A percentile compares a stretch with the other conserved stretches of the same genome.
Conservation (phyloP, 2,888 invertebrate genomes). For the Standfussiana lucernea region DNA sequence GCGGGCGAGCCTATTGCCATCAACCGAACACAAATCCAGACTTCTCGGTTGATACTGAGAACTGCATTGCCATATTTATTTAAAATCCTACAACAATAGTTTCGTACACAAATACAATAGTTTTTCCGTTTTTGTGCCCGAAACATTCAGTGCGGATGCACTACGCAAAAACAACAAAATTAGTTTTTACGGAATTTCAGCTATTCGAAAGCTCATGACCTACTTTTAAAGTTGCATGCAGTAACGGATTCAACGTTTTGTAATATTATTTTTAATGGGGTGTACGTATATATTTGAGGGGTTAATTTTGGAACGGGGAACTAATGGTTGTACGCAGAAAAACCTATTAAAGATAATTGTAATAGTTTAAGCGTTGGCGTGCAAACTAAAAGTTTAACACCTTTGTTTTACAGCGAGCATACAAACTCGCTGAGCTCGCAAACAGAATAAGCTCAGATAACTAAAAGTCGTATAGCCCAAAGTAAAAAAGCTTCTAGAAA, state of each 20-base stretch:
- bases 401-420: neutral
- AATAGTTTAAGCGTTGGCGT: neutral
- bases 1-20: neutral
- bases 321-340: neutral
- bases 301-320: neutral
- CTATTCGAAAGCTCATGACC: conserved; percentile 41
- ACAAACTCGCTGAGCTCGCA: no score
- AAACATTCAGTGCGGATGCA: conserved; percentile 21
- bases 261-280: conserved; percentile 3
- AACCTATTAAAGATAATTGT: neutral
- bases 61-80: neutral
- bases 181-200: conserved; percentile 56
- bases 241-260: conserved; percentile 24
- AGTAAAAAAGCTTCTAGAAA: neutral
- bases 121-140: conserved; percentile 20
- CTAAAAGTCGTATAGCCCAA: neutral
- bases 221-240: conserved; percentile 25
- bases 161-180: conserved; percentile 33
- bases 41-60: neutral
- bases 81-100: neutral
- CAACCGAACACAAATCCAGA: neutral
- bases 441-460: no score
- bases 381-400: neutral
- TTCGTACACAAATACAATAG: neutral
- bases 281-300: neutral